Base-by-base conservation (phyloP, 2,113 vertebrate species). In the Balaenoptera acutorostrata region DNA sequence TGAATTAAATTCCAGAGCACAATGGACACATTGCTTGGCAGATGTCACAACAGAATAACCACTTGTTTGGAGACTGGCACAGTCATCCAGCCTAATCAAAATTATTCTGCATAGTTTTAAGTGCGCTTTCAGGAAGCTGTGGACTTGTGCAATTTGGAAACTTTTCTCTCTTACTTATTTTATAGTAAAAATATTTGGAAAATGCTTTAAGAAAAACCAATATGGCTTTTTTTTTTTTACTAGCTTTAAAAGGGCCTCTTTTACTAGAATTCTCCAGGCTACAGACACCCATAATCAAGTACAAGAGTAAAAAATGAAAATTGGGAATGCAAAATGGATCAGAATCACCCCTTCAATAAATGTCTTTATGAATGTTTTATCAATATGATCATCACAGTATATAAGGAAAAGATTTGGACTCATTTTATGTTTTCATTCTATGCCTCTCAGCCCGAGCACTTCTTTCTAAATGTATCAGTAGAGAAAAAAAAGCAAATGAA, bases 381-480 rank as follows among this genome's bases (percentile, higher is more conserved):
- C 86, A 96, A 61, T 97, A 88, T 90, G 55, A 97, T 95, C 95
- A 97, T 95, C 94, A 82, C 44, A 77, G 8, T 87, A 78, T 97
- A 74, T 91, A 97, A 97, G 96, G 97, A 93, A 98, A 96, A 93
- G 57, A 96, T 77, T 96, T 88, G 95, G 91, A 75, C 90, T 85
- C 96, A 68, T 95, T 97, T 95, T 95, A 68, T 78, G 68, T 97
- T 98, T 98, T 88, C 44, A 95, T 93, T 96, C 93, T 96, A 6
- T 96, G 96, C 59, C 77, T 97, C 94, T 97, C 88, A 71, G 85
- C 93, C 91, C 95, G 90, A 97, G 96, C 86, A 97, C 81, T 96
- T 98, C 97, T 98, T 66, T 97, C 94, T 97, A 97, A 98, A 96
- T 97, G 95, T 98, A 96, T 98, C 96, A 90, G 75, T 69, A 49